Conservation (phyloP, 2,888 invertebrate genomes). For the Agapostemon virescens region DNA sequence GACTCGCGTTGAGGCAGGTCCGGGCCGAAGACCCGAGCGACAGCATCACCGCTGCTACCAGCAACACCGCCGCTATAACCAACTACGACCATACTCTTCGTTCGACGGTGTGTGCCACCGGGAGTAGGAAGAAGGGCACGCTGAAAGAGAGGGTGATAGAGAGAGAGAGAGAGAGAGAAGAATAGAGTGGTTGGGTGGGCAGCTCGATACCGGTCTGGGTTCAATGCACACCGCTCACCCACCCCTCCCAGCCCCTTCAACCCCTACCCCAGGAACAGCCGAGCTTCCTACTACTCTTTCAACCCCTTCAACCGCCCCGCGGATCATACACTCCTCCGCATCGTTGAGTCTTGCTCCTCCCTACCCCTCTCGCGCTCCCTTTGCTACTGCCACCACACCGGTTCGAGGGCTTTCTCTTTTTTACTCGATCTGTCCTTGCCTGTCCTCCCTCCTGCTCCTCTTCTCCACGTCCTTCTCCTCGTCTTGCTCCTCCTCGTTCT, state of each 20-base stretch:
- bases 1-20: conserved; percentile 78
- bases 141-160: not conserved
- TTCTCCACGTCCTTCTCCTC: not conserved
- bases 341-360: conserved; percentile 45
- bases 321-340: conserved; percentile 61
- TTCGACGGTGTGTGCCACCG: conserved; percentile 2
- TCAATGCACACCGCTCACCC: conserved; percentile 76
- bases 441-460: not conserved
- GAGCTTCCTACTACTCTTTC: conserved; percentile 51
- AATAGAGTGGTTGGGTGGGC: conserved; percentile 62
- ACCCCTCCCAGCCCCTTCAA: conserved; percentile 42
- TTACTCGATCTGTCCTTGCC: conserved; percentile 39
- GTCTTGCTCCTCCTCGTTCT: not conserved
- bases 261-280: conserved; percentile 36
- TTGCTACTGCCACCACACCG: not conserved
- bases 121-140: conserved; percentile 14
- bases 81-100: conserved; percentile 1
- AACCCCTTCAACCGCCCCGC: conserved; percentile 57
- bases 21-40: conserved; percentile 66
- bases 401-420: conserved; percentile 29
- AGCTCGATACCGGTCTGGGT: conserved; percentile 77
- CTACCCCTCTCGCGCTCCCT: not conserved
- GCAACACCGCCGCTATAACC: conserved; percentile 25
- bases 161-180: conserved; percentile 34
- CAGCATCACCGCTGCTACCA: conserved; percentile 52